Percentiles rank a stretch among this genome's conserved stretches.
Conservation (phyloP, 2,888 invertebrate genomes). For the Heliconius charithonia region DNA sequence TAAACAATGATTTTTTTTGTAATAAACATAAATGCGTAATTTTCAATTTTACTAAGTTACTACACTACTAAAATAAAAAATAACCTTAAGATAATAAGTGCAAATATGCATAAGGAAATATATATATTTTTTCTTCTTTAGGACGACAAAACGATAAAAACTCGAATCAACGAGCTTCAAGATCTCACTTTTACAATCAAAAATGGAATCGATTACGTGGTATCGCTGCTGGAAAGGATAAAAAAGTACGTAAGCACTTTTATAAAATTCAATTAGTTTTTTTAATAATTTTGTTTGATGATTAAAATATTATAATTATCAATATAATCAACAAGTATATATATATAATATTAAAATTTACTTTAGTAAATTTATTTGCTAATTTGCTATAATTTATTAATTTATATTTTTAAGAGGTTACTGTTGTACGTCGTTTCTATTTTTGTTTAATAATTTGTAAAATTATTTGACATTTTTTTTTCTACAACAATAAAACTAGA, state of each 20-base stretch:
- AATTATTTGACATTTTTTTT: no score
- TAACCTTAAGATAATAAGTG: background rate
- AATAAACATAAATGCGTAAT: no score
- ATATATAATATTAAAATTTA: background rate
- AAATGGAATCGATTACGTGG: conserved; percentile 75
- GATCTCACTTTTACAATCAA: conserved; percentile 79
- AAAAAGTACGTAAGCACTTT: conserved; percentile 68
- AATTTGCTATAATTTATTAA: background rate
- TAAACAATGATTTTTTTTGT: no score
- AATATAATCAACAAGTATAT: background rate
- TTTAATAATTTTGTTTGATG: background rate
- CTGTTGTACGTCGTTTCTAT: background rate
- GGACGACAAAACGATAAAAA: conserved; percentile 76
- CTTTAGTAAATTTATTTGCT: background rate
- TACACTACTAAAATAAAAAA: background rate
- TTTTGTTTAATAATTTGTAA: background rate
- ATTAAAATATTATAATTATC: background rate
- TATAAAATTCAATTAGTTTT: background rate
- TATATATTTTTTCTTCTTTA: conserved; percentile 52
- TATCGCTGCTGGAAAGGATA: conserved; percentile 71
- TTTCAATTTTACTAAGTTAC: background rate
- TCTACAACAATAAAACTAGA: no score
- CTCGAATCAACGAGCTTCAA: conserved; percentile 68
- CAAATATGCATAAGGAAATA: background rate
- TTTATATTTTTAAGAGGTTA: background rate